phyloP scores from a whole-genome alignment of 2,888 invertebrate genomes.

The Dioctria linearis region DNA sequence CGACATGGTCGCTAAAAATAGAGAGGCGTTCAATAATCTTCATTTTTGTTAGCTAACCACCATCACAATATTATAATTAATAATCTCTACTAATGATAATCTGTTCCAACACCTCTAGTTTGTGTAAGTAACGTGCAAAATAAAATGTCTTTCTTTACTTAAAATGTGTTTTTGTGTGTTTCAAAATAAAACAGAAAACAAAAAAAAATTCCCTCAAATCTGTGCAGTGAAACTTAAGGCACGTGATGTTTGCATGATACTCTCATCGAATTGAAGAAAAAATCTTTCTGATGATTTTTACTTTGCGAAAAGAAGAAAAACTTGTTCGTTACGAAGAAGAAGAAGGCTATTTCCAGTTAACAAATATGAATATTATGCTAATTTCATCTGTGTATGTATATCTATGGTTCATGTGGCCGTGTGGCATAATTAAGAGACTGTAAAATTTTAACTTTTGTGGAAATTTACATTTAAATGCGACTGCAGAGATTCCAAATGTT shows the following conservation, averaged over 20 bases:
- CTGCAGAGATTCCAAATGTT: background rate
- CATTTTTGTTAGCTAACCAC: slow-evolving; percentile 65
- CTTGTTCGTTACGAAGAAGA: slow-evolving; percentile 37
- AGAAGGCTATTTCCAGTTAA: slow-evolving; percentile 15
- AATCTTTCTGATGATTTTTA: slow-evolving; percentile 24
- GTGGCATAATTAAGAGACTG: background rate
- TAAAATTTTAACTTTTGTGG: background rate
- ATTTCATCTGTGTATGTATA: background rate
- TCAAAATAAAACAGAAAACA: background rate
- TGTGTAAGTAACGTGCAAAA: slow-evolving; percentile 36
- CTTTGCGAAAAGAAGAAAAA: slow-evolving; percentile 27
- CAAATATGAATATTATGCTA: slow-evolving; percentile 22
- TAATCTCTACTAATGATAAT: slow-evolving; percentile 19
- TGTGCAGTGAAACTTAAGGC: slow-evolving; percentile 6
- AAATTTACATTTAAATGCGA: background rate
- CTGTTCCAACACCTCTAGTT: slow-evolving; percentile 4
- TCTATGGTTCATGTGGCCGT: background rate
- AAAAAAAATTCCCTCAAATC: background rate
- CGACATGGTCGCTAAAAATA: slow-evolving; percentile 67
- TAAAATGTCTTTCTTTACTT: slow-evolving; percentile 5
- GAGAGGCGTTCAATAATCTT: slow-evolving; percentile 67
- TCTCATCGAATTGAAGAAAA: background rate
- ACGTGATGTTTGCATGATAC: slow-evolving; percentile 14
- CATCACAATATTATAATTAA: slow-evolving; percentile 6
- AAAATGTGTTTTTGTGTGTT: background rate